Percentiles rank a stretch among this genome's conserved stretches.
These are phyloP conservation scores for Pangasianodon hypophthalmus DNA, from an alignment of 2,113 vertebrate genomes.

Conservation along the genomic window DNA sequence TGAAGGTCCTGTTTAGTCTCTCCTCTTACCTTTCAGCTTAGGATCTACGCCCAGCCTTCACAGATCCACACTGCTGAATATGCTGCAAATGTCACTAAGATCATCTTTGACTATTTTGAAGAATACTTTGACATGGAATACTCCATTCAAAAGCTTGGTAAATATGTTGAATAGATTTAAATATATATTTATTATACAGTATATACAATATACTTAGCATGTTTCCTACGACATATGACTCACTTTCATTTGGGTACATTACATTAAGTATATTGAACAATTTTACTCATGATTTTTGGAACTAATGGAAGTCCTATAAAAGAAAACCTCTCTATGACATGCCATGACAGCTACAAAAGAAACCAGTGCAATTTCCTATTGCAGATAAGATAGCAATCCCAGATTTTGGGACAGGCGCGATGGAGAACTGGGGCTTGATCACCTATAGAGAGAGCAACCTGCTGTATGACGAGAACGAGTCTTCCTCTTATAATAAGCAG, in stretches of 20 bases:
- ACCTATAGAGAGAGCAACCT: slow-evolving; percentile 95
- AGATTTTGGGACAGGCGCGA: slow-evolving; percentile 96
- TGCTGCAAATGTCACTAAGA: slow-evolving; percentile 83
- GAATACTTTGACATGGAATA: slow-evolving; percentile 86
- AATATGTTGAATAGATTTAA: slow-evolving; percentile 44
- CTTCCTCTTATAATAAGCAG: slow-evolving; percentile 87
- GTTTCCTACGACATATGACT: background rate
- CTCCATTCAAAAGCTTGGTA: slow-evolving; percentile 91
- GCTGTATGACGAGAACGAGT: slow-evolving; percentile 84
- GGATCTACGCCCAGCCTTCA: slow-evolving; percentile 85
- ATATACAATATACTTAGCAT: background rate
- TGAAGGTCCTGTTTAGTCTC: background rate
- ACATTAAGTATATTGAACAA: background rate
- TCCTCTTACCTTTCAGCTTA: slow-evolving; percentile 74
- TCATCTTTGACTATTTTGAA: slow-evolving; percentile 90
- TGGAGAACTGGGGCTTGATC: slow-evolving; percentile 99
- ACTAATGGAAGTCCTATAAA: background rate
- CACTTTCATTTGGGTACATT: slow-evolving; percentile 33
- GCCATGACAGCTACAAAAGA: background rate
- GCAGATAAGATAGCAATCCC: slow-evolving; percentile 97
- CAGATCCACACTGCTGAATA: slow-evolving; percentile 86
- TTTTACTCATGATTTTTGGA: background rate
- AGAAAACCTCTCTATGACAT: background rate
- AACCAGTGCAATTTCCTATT: slow-evolving; percentile 34
- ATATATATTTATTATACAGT: background rate